These are phyloP conservation scores for Machimus rusticus DNA, from an alignment of 2,888 invertebrate species.

Conservation along the genomic window DNA sequence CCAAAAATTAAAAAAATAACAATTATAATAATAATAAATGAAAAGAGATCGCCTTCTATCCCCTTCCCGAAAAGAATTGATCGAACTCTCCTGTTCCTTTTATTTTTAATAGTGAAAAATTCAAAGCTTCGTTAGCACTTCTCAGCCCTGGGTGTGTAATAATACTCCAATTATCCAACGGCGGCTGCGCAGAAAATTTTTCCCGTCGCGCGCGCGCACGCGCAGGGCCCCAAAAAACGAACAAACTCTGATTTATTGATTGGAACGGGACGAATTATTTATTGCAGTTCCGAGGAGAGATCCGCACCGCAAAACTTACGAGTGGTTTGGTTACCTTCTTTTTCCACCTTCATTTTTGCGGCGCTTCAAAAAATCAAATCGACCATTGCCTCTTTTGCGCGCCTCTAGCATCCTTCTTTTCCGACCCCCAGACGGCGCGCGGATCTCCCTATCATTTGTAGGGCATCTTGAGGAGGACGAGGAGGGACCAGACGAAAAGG, in stretches of 20 bases:
- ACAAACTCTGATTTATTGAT: constrained; percentile 37
- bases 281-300: not conserved
- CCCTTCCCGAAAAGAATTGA: too few species aligned
- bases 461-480: too few species aligned
- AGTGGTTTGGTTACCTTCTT: too few species aligned
- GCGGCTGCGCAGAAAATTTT: constrained; percentile 12
- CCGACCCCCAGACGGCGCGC: too few species aligned
- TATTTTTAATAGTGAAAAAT: not conserved
- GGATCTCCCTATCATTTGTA: too few species aligned
- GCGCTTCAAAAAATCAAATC: not conserved
- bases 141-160: not conserved
- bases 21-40: not conserved
- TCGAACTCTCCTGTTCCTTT: not conserved
- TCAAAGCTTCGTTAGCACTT: constrained; percentile 38
- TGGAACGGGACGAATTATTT: constrained; percentile 39
- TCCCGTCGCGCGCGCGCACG: not conserved
- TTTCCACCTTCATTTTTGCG: not conserved
- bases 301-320: not conserved
- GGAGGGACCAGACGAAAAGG: not conserved
- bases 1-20: not conserved
- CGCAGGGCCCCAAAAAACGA: not conserved
- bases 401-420: not conserved
- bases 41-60: not conserved
- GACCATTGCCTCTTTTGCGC: not conserved
- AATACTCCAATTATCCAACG: constrained; percentile 36